A percentile compares a stretch with the other conserved stretches of the same genome.
Conservation (phyloP, 2,113 vertebrate genomes). For the Delphinus delphis region DNA sequence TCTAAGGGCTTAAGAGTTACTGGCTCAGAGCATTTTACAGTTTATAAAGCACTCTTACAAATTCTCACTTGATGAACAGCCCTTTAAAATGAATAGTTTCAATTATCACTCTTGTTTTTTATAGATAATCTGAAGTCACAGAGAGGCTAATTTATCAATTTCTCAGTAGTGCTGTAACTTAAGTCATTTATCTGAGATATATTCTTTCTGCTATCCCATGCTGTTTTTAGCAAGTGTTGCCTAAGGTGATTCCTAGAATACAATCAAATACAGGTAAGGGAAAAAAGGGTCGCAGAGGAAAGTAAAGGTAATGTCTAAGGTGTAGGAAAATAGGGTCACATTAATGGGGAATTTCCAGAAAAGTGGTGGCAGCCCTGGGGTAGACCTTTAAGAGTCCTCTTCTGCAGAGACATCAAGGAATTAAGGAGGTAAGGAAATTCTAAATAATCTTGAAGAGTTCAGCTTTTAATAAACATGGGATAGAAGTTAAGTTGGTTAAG, state of each 20-base stretch:
- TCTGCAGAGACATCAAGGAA: background rate
- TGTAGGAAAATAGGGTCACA: background rate
- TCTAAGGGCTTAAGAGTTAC: background rate
- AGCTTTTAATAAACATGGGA: background rate
- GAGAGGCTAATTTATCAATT: background rate
- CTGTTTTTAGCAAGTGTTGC: background rate
- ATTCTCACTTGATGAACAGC: background rate
- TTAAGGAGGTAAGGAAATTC: background rate
- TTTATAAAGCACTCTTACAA: constrained; percentile 24
- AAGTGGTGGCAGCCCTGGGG: background rate
- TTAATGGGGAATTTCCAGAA: background rate
- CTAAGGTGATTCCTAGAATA: constrained; percentile 32
- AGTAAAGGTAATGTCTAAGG: background rate
- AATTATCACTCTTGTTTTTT: background rate
- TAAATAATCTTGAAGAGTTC: background rate
- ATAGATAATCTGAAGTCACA: background rate
- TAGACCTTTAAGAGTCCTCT: background rate
- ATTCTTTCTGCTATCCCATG: constrained; percentile 19
- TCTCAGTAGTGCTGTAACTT: background rate
- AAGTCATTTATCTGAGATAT: constrained; percentile 6
- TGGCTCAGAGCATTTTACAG: background rate
- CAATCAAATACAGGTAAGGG: background rate
- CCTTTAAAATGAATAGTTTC: constrained; percentile 35
- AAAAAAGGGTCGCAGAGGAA: background rate
- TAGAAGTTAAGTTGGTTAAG: background rate